A percentile compares a stretch with the other conserved stretches of the same genome.
Conservation (phyloP, 2,888 invertebrate genomes). For the Campoplex capitator region DNA sequence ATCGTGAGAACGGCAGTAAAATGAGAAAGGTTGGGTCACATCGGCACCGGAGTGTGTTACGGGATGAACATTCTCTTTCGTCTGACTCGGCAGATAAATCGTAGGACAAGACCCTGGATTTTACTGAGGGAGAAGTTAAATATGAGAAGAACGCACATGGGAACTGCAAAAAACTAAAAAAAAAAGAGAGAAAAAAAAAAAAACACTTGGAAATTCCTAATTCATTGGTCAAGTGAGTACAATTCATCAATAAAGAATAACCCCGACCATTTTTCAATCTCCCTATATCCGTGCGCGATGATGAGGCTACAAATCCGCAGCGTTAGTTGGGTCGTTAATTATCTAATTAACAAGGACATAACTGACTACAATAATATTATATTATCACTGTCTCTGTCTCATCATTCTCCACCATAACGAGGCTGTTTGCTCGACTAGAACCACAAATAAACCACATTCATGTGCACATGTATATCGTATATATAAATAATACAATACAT, state of each 20-base stretch:
- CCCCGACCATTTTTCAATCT: neutral
- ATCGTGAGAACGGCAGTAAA: slow-evolving; percentile 38
- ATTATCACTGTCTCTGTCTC: slow-evolving; percentile 12
- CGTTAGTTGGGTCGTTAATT: neutral
- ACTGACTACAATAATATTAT: slow-evolving; percentile 6
- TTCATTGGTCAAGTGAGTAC: neutral
- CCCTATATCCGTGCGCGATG: neutral
- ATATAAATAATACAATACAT: neutral
- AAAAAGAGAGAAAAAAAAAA: too few relatives aligned
- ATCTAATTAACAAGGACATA: slow-evolving; percentile 22
- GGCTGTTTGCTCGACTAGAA: slow-evolving; percentile 16
- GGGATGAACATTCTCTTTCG: slow-evolving; percentile 36
- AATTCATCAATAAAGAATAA: neutral
- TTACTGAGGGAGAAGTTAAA: slow-evolving; percentile 5
- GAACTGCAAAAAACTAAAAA: neutral
- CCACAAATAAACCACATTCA: slow-evolving; percentile 12
- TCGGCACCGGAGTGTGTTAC: slow-evolving; percentile 11
- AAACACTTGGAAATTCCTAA: neutral
- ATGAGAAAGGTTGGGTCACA: slow-evolving; percentile 45
- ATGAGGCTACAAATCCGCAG: slow-evolving; percentile 9
- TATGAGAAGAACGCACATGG: slow-evolving; percentile 2
- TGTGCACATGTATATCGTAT: neutral
- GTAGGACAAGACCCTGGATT: slow-evolving; percentile 36
- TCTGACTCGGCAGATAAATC: slow-evolving; percentile 59
- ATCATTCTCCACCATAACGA: slow-evolving; percentile 16